Conservation (phyloP, 2,113 vertebrate genomes). For the Anas platyrhynchos region DNA sequence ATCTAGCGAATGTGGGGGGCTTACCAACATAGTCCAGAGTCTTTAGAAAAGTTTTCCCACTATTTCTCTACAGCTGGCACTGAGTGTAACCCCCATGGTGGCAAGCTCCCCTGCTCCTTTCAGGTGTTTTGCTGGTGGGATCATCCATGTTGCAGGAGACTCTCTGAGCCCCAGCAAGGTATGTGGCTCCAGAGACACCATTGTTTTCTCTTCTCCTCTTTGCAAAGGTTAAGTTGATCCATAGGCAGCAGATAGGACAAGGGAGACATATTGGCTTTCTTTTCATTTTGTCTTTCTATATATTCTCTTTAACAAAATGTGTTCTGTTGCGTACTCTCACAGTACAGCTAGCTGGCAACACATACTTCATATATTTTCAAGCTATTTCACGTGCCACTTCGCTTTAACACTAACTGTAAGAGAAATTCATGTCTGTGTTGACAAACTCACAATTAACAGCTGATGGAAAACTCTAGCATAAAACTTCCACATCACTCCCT, state of each 20-base stretch:
- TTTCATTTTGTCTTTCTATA: neutral
- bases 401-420: neutral
- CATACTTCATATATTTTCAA: neutral
- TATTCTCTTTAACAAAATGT: neutral
- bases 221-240: neutral
- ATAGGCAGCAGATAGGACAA: neutral
- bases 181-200: neutral
- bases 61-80: neutral
- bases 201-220: neutral
- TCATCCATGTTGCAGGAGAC: neutral
- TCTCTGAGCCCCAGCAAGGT: neutral
- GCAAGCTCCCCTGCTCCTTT: neutral
- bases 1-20: fast-evolving
- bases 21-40: neutral
- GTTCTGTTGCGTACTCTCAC: neutral
- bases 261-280: fast-evolving
- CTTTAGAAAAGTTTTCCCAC: neutral
- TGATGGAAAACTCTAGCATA: neutral
- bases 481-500: neutral
- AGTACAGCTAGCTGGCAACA: neutral
- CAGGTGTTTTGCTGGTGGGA: neutral
- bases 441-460: conserved; percentile 20
- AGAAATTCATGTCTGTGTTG: neutral
- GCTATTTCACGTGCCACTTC: neutral
- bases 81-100: neutral